These are phyloP conservation scores for Tinea semifulvella DNA, from an alignment of 2,888 invertebrate species.

Conservation along the genomic window DNA sequence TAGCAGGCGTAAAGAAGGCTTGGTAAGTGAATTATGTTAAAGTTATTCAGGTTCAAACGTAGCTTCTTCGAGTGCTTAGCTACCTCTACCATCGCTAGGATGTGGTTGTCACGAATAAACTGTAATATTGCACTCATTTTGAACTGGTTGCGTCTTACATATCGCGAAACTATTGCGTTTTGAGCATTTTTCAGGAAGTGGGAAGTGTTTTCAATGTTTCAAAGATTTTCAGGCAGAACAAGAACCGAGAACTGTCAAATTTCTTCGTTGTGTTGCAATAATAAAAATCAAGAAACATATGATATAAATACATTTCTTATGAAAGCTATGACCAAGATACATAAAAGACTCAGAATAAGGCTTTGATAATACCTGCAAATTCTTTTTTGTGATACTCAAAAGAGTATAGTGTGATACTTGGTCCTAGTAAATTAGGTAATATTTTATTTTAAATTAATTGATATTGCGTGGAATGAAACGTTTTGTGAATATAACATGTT, in stretches of 20 bases:
- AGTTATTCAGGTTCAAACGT: slow-evolving; percentile 69
- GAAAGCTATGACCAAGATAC: no score
- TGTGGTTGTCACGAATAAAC: slow-evolving; percentile 74
- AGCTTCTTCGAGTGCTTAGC: slow-evolving; percentile 67
- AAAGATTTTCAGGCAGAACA: background rate
- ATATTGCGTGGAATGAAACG: background rate
- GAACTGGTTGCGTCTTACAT: no score
- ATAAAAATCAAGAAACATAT: background rate
- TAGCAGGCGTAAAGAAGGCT: slow-evolving; percentile 62
- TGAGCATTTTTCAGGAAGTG: slow-evolving; percentile 16
- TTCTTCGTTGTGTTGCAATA: no score
- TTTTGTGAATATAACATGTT: background rate
- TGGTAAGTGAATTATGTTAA: slow-evolving; percentile 70
- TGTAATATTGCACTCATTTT: slow-evolving; percentile 73
- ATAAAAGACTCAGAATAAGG: no score
- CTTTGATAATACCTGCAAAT: no score
- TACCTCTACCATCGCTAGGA: slow-evolving; percentile 72
- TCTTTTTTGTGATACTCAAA: no score
- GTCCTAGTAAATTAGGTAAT: no score
- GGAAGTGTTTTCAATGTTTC: slow-evolving; percentile 32
- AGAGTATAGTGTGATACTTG: no score
- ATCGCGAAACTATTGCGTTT: slow-evolving; percentile 45
- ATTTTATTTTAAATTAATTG: background rate
- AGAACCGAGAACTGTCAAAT: background rate
- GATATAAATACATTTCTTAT: no score